Evolutionary conservation across 2,113 vertebrate genomes (phyloP).

Genomic region (Daubentonia madagascariensis): DNA sequence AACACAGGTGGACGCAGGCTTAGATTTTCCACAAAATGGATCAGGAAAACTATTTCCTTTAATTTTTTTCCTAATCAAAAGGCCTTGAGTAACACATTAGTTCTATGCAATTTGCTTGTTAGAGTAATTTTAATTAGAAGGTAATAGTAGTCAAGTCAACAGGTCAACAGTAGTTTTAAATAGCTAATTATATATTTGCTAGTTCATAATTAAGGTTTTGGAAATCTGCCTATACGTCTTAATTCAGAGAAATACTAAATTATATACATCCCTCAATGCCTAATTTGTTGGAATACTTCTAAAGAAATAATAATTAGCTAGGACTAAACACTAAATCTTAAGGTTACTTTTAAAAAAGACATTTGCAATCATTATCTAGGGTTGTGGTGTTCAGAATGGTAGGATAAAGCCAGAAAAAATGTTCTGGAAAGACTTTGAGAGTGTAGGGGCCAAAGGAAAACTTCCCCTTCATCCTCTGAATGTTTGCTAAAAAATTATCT

Average conservation of each 20-base stretch:
- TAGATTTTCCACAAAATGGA: conserved; percentile 7
- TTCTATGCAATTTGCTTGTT: conserved; percentile 1
- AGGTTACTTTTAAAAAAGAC: background rate
- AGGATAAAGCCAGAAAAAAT: background rate
- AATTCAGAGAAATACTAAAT: conserved; percentile 40
- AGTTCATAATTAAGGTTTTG: conserved; percentile 51
- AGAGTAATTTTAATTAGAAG: conserved; percentile 58
- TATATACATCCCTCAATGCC: conserved; percentile 51
- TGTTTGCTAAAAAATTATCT: too few species aligned
- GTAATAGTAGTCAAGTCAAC: too few species aligned
- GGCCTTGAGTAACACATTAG: conserved; percentile 28
- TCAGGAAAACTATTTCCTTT: background rate
- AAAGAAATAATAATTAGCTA: conserved; percentile 72
- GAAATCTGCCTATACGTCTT: conserved; percentile 59
- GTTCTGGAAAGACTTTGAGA: background rate
- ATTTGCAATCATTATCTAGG: background rate
- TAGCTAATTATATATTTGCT: conserved; percentile 41
- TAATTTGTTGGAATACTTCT: conserved; percentile 60
- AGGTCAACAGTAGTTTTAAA: conserved; percentile 42
- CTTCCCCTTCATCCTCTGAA: too few species aligned
- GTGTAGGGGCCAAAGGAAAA: too few species aligned
- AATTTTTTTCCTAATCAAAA: conserved; percentile 20
- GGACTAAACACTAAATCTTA: background rate
- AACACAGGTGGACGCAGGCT: background rate
- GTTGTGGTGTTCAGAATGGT: background rate